Evolutionary conservation across 92 coral and sea anemone species (phyloP).

Genomic region (Isaurus tuberculatus): DNA sequence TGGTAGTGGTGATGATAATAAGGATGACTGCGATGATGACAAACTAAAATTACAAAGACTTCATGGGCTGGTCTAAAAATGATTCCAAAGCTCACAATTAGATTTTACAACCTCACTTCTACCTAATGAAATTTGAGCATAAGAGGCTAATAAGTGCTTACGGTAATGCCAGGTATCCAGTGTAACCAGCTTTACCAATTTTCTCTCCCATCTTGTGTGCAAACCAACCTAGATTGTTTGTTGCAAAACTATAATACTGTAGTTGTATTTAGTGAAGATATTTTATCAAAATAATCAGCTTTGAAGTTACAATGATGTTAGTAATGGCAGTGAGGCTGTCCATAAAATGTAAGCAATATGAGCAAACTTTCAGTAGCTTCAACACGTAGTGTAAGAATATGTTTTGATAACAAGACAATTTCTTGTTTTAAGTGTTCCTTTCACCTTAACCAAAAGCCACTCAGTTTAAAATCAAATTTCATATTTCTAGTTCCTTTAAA

Average conservation of each 20-base stretch:
- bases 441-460: too few relatives aligned
- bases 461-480: too few relatives aligned
- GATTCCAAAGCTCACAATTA: not conserved
- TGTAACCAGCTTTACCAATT: conserved; percentile 69
- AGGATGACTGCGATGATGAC: too few relatives aligned
- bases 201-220: conserved; percentile 81
- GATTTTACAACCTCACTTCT: not conserved
- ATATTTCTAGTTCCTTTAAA: too few relatives aligned
- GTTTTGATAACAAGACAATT: too few relatives aligned
- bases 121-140: not conserved
- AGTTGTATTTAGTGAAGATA: not conserved
- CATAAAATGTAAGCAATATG: too few relatives aligned
- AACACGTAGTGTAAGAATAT: too few relatives aligned
- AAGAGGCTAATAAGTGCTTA: too few relatives aligned
- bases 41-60: not conserved
- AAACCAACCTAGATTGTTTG: conserved; percentile 67
- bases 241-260: not conserved
- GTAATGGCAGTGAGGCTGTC: not conserved
- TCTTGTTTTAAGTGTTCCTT: too few relatives aligned
- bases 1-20: too few relatives aligned
- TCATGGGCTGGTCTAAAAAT: not conserved
- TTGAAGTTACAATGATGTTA: not conserved
- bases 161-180: conserved; percentile 23
- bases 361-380: too few relatives aligned
- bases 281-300: not conserved